Evolutionary conservation across 2,888 invertebrate species (phyloP).

Genomic region (Hesperia comma): DNA sequence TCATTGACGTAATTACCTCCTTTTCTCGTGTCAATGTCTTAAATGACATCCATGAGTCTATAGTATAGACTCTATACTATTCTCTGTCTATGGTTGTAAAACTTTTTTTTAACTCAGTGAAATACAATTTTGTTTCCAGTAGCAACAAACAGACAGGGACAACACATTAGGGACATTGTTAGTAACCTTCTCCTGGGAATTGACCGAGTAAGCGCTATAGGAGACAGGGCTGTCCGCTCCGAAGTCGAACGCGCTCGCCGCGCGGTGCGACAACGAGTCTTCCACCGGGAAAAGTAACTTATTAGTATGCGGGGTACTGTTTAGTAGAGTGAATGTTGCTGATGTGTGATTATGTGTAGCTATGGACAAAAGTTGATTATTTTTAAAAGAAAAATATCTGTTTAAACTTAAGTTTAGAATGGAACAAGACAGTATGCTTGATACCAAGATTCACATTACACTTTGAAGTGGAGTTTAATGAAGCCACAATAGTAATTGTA

Average conservation of each 20-base stretch:
- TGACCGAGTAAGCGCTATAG: conserved; percentile 78
- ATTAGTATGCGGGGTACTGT: conserved; percentile 22
- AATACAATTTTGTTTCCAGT: not conserved
- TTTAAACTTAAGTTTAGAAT: too few relatives aligned
- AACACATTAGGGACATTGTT: conserved; percentile 53
- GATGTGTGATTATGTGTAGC: not conserved
- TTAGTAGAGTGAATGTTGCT: not conserved
- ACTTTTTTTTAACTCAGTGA: too few relatives aligned
- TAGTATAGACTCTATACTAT: too few relatives aligned
- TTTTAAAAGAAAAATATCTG: too few relatives aligned
- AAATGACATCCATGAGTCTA: too few relatives aligned
- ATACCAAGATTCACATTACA: too few relatives aligned
- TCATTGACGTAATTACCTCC: too few relatives aligned
- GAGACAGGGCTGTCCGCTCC: conserved; percentile 71
- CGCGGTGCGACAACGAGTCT: conserved; percentile 77
- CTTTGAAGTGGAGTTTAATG: too few relatives aligned
- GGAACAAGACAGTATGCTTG: too few relatives aligned
- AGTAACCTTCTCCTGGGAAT: conserved; percentile 81
- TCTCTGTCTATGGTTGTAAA: too few relatives aligned
- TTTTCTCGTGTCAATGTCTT: too few relatives aligned
- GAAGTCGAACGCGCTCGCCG: conserved; percentile 80
- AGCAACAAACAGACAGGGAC: conserved; percentile 42
- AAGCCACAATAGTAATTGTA: too few relatives aligned
- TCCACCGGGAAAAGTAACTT: conserved; percentile 42
- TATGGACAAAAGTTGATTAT: not conserved